Evolutionary conservation across 2,888 invertebrate genomes (phyloP), one percentile per base, ranked within the genome.

Genomic region (Apeira syringaria): DNA sequence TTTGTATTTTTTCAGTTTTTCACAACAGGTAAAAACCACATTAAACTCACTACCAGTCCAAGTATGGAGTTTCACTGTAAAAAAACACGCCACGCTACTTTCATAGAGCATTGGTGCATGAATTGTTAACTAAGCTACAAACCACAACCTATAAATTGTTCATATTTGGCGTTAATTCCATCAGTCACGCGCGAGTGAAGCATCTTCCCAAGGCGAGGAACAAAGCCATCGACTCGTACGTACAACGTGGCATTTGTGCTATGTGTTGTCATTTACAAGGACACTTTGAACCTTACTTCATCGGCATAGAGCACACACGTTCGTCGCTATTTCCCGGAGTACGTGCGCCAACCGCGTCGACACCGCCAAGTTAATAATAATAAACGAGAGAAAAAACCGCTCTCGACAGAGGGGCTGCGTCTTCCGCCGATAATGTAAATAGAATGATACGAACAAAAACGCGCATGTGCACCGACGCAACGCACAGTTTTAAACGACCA

Each of bases 281-380:
- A 13, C 29, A 43, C 11, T 41, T 11, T 37, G 27, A 31, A 10
- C 35, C 31, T 15, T 7, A 39, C 2, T 12, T 5, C 29, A 17
- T 10, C 17, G 22, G 12, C 27, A 32, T 45, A 36, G n/a, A 46
- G 36, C 13, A 9, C 20, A 31, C 35, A 12, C 18, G 9, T 6
- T 3, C 2, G 20, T 15, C 8, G 7, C 7, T 15, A 13, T 30
- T 33, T 31, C 27, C 31, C 27, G 6, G 18, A n/a, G 59, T 52
- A 59, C 51, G 56, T 53, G 57, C 36, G 33, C 15, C 34, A 10
- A 27, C 50, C 59, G 58, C 47, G 50, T 57, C 57, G 56, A 59
- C 61, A 61, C 56, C 66, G 74, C 77, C 74, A 77, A 80, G 76
- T 78, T 85, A 83, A 83, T 87, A 86, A 86, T 86, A 88, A 85